phyloP scores from a whole-genome alignment of 1,140 invertebrate species.

The Tetragnatha versicolor region DNA sequence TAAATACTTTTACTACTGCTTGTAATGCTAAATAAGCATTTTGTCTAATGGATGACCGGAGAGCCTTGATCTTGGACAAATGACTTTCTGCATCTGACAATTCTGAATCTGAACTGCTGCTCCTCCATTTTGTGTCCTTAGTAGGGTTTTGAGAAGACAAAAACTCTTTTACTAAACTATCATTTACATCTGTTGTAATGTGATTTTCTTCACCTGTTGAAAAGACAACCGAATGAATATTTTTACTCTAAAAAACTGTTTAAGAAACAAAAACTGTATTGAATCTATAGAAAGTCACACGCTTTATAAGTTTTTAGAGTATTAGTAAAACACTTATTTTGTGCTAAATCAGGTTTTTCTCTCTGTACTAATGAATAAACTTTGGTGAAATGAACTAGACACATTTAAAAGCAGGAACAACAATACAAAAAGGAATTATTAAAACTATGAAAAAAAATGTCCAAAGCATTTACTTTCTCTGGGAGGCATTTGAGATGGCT shows the following conservation, averaged over 20 bases:
- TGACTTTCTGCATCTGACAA: slow-evolving; percentile 35
- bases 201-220: neutral
- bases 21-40: slow-evolving; percentile 37
- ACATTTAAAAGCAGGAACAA: neutral
- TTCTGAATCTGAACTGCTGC: slow-evolving; percentile 48
- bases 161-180: neutral
- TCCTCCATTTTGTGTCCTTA: neutral
- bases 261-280: neutral
- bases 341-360: neutral
- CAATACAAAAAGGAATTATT: neutral
- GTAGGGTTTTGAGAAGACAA: neutral
- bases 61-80: slow-evolving; percentile 5
- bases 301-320: too few species aligned
- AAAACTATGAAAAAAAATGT: neutral
- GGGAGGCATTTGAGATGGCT: neutral
- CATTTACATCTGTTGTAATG: neutral
- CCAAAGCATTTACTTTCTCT: neutral
- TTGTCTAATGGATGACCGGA: slow-evolving; percentile 3
- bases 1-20: slow-evolving; percentile 37
- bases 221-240: neutral
- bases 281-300: neutral
- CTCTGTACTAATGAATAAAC: neutral
- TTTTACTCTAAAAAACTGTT: neutral
- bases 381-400: neutral
- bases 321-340: neutral